Percentiles rank a stretch among this genome's conserved stretches.
phyloP scores from a whole-genome alignment of 2,888 invertebrate species.

The Drosophila eohydei region DNA sequence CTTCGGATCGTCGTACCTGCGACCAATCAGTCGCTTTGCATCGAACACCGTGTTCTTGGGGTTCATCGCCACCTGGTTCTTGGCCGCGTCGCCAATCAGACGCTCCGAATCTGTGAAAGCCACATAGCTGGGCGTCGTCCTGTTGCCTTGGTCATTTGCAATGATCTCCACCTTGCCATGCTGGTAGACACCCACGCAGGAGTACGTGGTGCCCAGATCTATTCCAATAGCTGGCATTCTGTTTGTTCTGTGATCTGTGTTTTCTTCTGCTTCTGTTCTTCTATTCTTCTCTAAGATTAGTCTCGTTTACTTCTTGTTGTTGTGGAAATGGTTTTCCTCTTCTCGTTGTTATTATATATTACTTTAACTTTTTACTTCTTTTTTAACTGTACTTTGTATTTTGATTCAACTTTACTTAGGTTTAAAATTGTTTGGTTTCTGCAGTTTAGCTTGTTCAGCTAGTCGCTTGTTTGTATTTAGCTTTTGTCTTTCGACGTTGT shows the following conservation, averaged over 20 bases:
- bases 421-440: constrained; percentile 8
- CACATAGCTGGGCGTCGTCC: constrained; percentile 85
- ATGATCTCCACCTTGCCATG: constrained; percentile 93
- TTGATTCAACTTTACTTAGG: constrained; percentile 4
- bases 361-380: background rate
- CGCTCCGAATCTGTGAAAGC: constrained; percentile 94
- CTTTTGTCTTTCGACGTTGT: constrained; percentile 39
- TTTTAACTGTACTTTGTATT: constrained; percentile 1
- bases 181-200: constrained; percentile 93
- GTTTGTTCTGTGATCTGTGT: constrained; percentile 9
- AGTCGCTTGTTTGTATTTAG: constrained; percentile 36
- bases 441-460: constrained; percentile 55
- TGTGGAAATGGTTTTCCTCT: background rate
- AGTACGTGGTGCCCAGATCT: constrained; percentile 86
- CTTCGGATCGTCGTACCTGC: constrained; percentile 93
- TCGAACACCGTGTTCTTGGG: constrained; percentile 96
- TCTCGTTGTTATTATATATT: background rate
- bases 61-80: constrained; percentile 94
- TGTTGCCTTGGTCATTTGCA: constrained; percentile 91
- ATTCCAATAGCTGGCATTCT: constrained; percentile 87
- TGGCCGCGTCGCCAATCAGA: constrained; percentile 90
- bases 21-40: constrained; percentile 97
- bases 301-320: background rate
- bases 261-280: background rate
- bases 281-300: background rate